Evolutionary conservation across 1,140 invertebrate genomes (phyloP).

Genomic region (Nixonia krombeini): DNA sequence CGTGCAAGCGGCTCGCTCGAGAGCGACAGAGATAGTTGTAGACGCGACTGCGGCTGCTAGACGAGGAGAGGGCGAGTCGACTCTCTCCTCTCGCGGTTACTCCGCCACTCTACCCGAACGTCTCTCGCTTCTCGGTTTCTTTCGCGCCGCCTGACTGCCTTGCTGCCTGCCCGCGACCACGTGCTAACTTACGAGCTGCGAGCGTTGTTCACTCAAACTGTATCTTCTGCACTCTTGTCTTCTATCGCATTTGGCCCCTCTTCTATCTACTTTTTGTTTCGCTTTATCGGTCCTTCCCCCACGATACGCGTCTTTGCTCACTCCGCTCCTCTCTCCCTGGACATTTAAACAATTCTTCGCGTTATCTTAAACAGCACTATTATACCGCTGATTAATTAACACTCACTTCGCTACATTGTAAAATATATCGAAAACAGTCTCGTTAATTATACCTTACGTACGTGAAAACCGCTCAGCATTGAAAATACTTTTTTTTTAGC

Average conservation of each 20-base stretch:
- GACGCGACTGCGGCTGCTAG: neutral
- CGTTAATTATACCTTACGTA: too few species aligned
- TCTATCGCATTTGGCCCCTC: conserved; percentile 40
- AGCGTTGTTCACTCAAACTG: conserved; percentile 54
- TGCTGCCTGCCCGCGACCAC: conserved; percentile 56
- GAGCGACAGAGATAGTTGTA: neutral
- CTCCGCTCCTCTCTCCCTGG: too few species aligned
- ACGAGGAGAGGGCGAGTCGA: neutral
- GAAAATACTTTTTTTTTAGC: too few species aligned
- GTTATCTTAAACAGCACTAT: too few species aligned
- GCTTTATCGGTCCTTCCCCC: neutral
- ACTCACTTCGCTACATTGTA: too few species aligned
- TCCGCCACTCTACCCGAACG: conserved; percentile 49
- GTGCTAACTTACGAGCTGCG: conserved; percentile 70
- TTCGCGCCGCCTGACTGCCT: conserved; percentile 49
- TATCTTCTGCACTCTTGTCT: conserved; percentile 40
- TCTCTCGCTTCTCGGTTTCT: conserved; percentile 54
- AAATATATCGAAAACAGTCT: too few species aligned
- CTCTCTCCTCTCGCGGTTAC: conserved; percentile 9
- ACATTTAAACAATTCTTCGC: too few species aligned
- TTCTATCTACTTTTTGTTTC: conserved; percentile 21
- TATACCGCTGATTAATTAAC: too few species aligned
- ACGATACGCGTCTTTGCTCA: conserved; percentile 3
- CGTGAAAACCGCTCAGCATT: too few species aligned
- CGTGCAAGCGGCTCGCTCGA: neutral